Base-by-base conservation (phyloP, 2,888 invertebrate species). In the Electrophaes corylata region DNA sequence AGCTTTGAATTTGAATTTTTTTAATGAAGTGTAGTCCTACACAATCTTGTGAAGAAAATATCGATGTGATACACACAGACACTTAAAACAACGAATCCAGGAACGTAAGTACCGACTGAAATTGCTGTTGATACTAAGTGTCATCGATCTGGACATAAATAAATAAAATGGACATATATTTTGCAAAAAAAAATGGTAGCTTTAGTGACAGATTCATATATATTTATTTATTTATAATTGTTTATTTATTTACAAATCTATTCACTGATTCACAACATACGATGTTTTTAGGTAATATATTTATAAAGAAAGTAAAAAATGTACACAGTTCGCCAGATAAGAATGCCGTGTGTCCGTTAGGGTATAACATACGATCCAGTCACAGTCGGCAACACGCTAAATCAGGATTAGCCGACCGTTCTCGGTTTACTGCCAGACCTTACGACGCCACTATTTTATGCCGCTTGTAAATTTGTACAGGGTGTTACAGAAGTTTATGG, bases 321-420 rank as follows among this genome's bases (percentile, higher is more conserved):
- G n/a, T n/a, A n/a, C n/a, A n/a, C 10, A 29, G 26, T 6, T 67
- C 49, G 50, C 19, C 29, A 14, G 56, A 18, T 56, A 35, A 3
- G 1, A 16, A 4, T 23, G 4, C 77, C 54, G 76, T 83, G 75
- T 81, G 81, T 82, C 53, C 67, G 78, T 81, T 84, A 80, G 76
- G 78, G 81, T 70, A 76, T 85, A 86, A 87, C 83, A 75, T 86
- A 88, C 81, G 77, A 71, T 63, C 75, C 67, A 60, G 75, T 78
- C 77, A 75, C 75, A 74, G 18, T 44, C 80, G 75, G 78, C 78
- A 78, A 76, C 73, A 70, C 80, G 85, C 85, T 91, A 91, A 89
- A 91, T 91, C 91, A 91, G 90, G 89, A 88, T 91, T 91, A 91
- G 84, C 72, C 64, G 84, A 84, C 82, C 79, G 82, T 77, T 75